A percentile compares a stretch with the other conserved stretches of the same genome.
Conservation (phyloP, 2,888 invertebrate species). For the Ellobium chinense region DNA sequence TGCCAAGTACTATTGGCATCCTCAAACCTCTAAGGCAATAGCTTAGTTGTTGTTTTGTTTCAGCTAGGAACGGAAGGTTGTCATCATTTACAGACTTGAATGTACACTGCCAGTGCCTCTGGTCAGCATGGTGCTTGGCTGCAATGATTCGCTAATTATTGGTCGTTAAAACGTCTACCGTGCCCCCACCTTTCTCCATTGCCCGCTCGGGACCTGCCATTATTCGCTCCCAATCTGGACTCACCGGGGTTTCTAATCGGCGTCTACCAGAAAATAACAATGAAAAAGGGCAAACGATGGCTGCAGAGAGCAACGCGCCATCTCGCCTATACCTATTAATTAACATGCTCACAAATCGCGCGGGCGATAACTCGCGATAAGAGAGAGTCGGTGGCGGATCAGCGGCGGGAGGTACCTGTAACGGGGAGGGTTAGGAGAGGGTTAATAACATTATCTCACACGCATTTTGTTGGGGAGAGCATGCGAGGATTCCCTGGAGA, state of each 20-base stretch:
- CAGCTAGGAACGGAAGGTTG: too few relatives aligned
- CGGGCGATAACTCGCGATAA: not conserved
- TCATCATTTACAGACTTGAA: too few relatives aligned
- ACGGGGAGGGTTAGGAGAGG: not conserved
- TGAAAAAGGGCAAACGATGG: not conserved
- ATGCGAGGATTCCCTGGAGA: not conserved
- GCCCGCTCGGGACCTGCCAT: conserved; percentile 17
- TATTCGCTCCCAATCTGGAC: conserved; percentile 16
- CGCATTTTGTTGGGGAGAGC: not conserved
- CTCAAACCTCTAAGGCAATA: too few relatives aligned
- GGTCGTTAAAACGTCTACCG: conserved; percentile 8
- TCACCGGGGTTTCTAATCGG: not conserved
- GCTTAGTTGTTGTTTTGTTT: too few relatives aligned
- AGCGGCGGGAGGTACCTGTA: not conserved
- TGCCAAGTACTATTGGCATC: too few relatives aligned
- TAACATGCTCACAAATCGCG: not conserved
- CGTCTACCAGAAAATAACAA: not conserved
- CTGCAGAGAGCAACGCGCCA: not conserved
- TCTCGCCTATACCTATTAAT: conserved; percentile 1
- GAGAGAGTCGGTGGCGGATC: not conserved
- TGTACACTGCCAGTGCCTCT: too few relatives aligned
- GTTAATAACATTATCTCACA: not conserved
- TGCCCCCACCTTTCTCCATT: not conserved
- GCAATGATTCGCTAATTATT: conserved; percentile 16
- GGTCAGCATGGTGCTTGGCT: not conserved